Evolutionary conservation across 2,888 invertebrate genomes (phyloP).

Genomic region (Pollenia griseotomentosa): DNA sequence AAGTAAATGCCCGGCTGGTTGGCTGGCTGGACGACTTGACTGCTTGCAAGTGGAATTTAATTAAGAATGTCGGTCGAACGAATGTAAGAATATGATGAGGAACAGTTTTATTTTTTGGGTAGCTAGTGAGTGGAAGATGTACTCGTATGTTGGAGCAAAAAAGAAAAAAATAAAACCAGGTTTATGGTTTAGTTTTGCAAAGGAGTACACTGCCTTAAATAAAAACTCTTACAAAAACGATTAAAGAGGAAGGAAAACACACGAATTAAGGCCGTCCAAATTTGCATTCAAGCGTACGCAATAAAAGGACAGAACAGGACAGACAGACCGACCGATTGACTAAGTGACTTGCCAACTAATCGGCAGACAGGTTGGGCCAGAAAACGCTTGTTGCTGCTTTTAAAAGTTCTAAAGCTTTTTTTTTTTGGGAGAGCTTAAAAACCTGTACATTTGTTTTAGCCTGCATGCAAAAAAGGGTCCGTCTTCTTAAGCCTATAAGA

Average conservation of each 20-base stretch:
- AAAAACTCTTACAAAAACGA: background rate
- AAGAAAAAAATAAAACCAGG: slow-evolving; percentile 2
- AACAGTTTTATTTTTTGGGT: slow-evolving; percentile 33
- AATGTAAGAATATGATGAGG: background rate
- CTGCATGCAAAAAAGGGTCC: slow-evolving; percentile 36
- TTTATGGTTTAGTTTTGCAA: slow-evolving; percentile 27
- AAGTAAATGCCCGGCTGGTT: background rate
- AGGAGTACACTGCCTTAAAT: slow-evolving; percentile 33
- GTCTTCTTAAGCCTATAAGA: slow-evolving; percentile 46
- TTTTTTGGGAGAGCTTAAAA: slow-evolving; percentile 5
- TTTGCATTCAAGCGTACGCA: slow-evolving; percentile 51
- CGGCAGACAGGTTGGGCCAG: slow-evolving; percentile 64
- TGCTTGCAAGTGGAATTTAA: slow-evolving; percentile 53
- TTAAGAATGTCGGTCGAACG: slow-evolving; percentile 55
- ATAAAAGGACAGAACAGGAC: slow-evolving; percentile 51
- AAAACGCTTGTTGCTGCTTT: slow-evolving; percentile 35
- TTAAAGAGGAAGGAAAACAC: slow-evolving; percentile 38
- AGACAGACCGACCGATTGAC: background rate
- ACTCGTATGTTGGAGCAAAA: background rate
- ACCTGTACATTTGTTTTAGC: slow-evolving; percentile 40
- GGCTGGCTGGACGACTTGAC: slow-evolving; percentile 4
- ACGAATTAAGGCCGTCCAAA: slow-evolving; percentile 27
- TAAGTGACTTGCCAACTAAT: slow-evolving; percentile 18
- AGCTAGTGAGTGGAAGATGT: slow-evolving; percentile 8
- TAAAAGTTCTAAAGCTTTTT: background rate